These are phyloP conservation scores for Melanotaenia nigrans DNA, from an alignment of 2,797 vertebrate genomes.

Conservation along the genomic window DNA sequence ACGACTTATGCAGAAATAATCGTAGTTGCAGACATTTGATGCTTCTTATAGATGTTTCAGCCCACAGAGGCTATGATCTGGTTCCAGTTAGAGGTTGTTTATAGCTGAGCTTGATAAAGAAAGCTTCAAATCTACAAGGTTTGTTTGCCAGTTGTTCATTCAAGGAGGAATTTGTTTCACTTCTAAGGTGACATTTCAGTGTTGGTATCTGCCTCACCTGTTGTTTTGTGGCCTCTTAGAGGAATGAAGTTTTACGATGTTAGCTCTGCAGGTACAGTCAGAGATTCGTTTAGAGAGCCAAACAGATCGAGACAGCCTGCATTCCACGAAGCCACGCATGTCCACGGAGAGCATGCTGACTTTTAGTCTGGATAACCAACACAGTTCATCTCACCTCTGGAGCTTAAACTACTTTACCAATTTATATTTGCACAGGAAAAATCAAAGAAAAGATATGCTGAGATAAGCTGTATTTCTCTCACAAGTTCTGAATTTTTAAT, in stretches of 20 bases:
- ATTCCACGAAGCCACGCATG: neutral
- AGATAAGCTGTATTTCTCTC: neutral
- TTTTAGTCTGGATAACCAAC: conserved; percentile 1
- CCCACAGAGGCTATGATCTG: neutral
- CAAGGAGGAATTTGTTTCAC: too few relatives aligned
- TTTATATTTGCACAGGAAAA: too few relatives aligned
- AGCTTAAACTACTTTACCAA: neutral
- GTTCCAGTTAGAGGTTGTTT: neutral
- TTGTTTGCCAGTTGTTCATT: too few relatives aligned
- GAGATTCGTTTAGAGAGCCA: conserved; percentile 21
- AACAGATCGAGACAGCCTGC: neutral
- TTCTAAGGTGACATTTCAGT: neutral
- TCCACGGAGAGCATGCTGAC: too few relatives aligned
- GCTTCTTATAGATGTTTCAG: neutral
- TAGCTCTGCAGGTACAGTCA: neutral
- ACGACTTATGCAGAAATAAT: neutral
- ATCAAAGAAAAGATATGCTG: neutral
- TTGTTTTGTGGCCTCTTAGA: conserved; percentile 19
- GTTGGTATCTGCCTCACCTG: conserved; percentile 30
- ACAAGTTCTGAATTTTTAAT: neutral
- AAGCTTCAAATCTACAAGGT: too few relatives aligned
- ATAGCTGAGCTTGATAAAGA: too few relatives aligned
- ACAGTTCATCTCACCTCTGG: neutral
- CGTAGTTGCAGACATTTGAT: neutral
- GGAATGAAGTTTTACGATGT: conserved; percentile 6